Base-by-base conservation (phyloP, 2,888 invertebrate genomes). In the Cephus spinipes region DNA sequence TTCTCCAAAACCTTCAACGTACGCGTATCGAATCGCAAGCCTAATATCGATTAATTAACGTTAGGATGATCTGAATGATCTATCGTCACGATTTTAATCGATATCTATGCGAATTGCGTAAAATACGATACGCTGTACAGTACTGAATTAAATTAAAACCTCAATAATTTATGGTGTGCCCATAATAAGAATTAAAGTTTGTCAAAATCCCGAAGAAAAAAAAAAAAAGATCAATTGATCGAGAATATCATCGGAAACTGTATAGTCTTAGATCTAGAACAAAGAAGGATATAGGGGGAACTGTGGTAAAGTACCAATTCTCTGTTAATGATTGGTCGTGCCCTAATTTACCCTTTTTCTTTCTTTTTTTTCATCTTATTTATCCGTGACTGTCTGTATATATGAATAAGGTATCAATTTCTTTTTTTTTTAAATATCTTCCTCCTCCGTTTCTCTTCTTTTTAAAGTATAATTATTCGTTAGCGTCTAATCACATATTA, bases 341-440 rank as follows among this genome's bases (percentile, higher is more conserved):
- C 3, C 31, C 71, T 32, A 1, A 69, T 77, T 68, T 31, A 69
- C 69, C 74, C 68, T 76, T 31, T 69, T 35, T 31, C 11, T 40
- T 71, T 71, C 35, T 77, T 81, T 82, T 81, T 40, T 40, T 40
- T 9, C 40, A 23, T 9, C 23, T 23, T 23, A 83, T 81, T 83
- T 83, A 81, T 83, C 80, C 79, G 77, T 73, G 79, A 74, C 79
- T 82, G 80, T 82, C 77, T 85, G 85, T 85, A 84, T 40, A 83
- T 84, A 84, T 55, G 76, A 77, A 75, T 75, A 30, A 33, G 55
- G 55, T 55, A 55, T 55, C 23, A 23, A 12, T 35, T 35, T 3
- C 11, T 11, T 34, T 11, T 34, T 34, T 34, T 34, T 34, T 55
- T 4, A 6, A 40, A 23, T 55, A 55, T 23, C 55, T 55, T 55